Conservation (phyloP, 2,113 vertebrate genomes). For the Isichthys henryi region DNA sequence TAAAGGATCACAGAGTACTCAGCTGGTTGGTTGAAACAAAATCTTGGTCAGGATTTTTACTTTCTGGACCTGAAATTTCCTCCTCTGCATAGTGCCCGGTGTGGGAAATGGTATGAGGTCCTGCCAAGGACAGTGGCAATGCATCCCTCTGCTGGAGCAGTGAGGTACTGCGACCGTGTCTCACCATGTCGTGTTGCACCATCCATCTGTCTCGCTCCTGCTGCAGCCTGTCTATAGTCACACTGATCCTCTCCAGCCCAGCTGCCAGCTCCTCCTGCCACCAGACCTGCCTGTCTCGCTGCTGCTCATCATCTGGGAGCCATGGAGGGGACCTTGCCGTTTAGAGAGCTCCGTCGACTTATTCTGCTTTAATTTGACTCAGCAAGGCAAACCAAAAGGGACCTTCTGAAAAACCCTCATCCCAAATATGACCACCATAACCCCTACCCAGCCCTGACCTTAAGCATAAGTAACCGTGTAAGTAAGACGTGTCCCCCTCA, state of each 20-base stretch:
- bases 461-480: no score
- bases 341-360: neutral
- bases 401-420: neutral
- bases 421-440: no score
- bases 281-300: conserved; percentile 63
- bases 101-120: neutral
- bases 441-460: no score
- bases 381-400: neutral
- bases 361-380: neutral
- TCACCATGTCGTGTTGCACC: conserved; percentile 21
- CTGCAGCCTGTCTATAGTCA: conserved; percentile 57
- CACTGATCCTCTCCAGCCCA: conserved; percentile 58
- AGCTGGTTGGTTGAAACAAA: no score
- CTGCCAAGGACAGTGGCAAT: neutral
- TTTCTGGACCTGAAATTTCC: no score
- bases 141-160: conserved; percentile 13
- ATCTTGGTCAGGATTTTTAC: no score
- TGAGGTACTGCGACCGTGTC: neutral
- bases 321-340: neutral
- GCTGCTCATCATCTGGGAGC: conserved; percentile 64
- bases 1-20: no score
- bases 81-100: conserved; percentile 29
- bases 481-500: no score
- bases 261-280: conserved; percentile 55
- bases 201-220: conserved; percentile 44